Evolutionary conservation across 2,888 invertebrate species (phyloP).

Genomic region (Cheilosia scutellata): DNA sequence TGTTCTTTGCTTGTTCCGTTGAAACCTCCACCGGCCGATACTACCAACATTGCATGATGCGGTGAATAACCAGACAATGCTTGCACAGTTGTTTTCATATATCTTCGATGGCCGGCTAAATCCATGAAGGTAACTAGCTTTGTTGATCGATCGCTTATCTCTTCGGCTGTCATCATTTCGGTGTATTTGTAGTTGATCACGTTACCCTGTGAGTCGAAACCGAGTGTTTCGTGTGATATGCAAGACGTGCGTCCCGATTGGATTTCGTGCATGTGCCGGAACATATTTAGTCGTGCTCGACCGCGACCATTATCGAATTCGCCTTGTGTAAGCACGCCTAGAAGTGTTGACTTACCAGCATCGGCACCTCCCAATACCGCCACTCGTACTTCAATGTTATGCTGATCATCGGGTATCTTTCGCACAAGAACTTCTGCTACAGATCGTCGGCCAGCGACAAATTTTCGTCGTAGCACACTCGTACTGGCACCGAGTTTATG

Average conservation of each 20-base stretch:
- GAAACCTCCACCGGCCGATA: constrained; percentile 92
- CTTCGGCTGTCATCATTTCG: constrained; percentile 95
- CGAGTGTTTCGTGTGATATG: constrained; percentile 97
- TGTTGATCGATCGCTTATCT: constrained; percentile 96
- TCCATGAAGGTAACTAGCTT: constrained; percentile 98
- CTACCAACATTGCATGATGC: constrained; percentile 94
- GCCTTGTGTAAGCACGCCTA: constrained; percentile 98
- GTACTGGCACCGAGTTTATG: constrained; percentile 92
- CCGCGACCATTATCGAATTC: constrained; percentile 98
- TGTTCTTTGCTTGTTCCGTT: constrained; percentile 95
- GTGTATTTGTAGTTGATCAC: constrained; percentile 95
- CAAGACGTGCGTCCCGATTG: constrained; percentile 97
- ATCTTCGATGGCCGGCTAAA: constrained; percentile 97
- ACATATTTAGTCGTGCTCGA: constrained; percentile 97
- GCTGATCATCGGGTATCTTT: constrained; percentile 94
- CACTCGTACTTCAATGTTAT: constrained; percentile 94
- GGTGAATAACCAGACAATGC: constrained; percentile 97
- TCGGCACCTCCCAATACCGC: constrained; percentile 98
- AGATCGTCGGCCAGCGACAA: constrained; percentile 85
- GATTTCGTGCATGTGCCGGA: constrained; percentile 97
- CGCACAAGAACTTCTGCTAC: constrained; percentile 95
- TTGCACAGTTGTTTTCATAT: constrained; percentile 96
- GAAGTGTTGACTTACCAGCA: constrained; percentile 98
- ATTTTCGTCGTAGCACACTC: constrained; percentile 89
- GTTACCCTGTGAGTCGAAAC: constrained; percentile 94